These are phyloP conservation scores for Leiothrix lutea DNA, from an alignment of 2,113 vertebrate genomes.

Conservation along the genomic window DNA sequence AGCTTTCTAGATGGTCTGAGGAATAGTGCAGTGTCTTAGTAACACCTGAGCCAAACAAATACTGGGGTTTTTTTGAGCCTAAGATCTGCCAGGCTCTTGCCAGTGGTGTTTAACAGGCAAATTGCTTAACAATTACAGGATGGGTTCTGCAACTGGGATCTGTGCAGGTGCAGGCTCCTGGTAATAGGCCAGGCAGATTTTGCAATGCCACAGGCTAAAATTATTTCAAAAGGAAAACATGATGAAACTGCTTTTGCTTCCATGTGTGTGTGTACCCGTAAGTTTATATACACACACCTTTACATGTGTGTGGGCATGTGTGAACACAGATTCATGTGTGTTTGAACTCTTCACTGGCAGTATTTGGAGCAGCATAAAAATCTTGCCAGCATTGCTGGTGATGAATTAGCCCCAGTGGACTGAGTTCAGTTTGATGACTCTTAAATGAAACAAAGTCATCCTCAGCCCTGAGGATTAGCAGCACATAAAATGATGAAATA, in stretches of 20 bases:
- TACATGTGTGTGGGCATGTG: not conserved
- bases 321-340: not conserved
- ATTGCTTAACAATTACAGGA: slow-evolving; percentile 69
- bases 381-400: slow-evolving; percentile 42
- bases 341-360: slow-evolving; percentile 24
- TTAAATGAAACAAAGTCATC: not conserved
- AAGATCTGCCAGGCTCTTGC: slow-evolving; percentile 73
- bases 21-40: slow-evolving; percentile 64
- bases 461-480: not conserved
- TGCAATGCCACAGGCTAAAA: slow-evolving; percentile 70
- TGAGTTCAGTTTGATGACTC: slow-evolving; percentile 31
- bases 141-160: slow-evolving; percentile 65
- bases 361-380: slow-evolving; percentile 4
- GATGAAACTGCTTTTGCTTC: slow-evolving; percentile 63
- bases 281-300: not conserved
- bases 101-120: slow-evolving; percentile 72
- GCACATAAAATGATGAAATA: not conserved
- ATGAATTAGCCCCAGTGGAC: slow-evolving; percentile 40
- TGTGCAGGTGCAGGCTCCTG: slow-evolving; percentile 74
- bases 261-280: not conserved
- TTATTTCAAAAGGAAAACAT: slow-evolving; percentile 67
- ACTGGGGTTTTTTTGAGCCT: not conserved
- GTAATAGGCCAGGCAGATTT: slow-evolving; percentile 71
- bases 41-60: slow-evolving; percentile 65
- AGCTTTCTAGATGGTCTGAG: slow-evolving; percentile 69